phyloP scores from a whole-genome alignment of 2,888 invertebrate genomes.

The Drosophila kokeensis region DNA sequence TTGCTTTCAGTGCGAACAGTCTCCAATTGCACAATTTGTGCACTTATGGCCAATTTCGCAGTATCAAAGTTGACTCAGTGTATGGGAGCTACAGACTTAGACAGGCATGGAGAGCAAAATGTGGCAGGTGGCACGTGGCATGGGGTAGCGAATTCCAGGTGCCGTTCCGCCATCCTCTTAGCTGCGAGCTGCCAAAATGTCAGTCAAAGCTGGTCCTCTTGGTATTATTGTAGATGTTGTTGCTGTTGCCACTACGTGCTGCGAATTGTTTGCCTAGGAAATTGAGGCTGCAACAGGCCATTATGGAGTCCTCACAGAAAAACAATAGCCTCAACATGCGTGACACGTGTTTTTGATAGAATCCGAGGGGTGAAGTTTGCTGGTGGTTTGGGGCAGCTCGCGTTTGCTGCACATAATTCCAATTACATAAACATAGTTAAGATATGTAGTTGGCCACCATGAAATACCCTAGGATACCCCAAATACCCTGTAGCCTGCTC shows the following conservation, averaged over 20 bases:
- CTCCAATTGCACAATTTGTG: not conserved
- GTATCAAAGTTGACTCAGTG: conserved; percentile 6
- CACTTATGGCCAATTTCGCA: not conserved
- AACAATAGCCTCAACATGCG: conserved; percentile 18
- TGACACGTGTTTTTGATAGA: conserved; percentile 46
- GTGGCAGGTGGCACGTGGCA: conserved; percentile 2
- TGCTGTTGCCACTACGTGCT: conserved; percentile 59
- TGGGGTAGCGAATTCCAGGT: conserved; percentile 14
- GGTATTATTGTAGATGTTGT: conserved; percentile 19
- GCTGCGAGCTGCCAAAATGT: conserved; percentile 39
- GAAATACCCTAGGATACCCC: not conserved
- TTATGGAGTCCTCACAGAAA: not conserved
- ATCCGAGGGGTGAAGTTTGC: not conserved
- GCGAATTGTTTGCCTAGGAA: conserved; percentile 68
- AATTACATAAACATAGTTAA: conserved; percentile 58
- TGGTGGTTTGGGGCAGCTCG: not conserved
- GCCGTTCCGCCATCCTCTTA: conserved; percentile 19
- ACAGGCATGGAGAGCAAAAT: not conserved
- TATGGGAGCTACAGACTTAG: not conserved
- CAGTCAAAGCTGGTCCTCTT: conserved; percentile 32
- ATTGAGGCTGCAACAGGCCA: conserved; percentile 63
- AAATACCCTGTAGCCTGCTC: not conserved
- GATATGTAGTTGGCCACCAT: not conserved
- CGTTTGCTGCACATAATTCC: conserved; percentile 55
- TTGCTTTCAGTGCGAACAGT: not conserved